phyloP scores from a whole-genome alignment of 92 coral and sea anemone genomes.

The Desmophyllum pertusum region DNA sequence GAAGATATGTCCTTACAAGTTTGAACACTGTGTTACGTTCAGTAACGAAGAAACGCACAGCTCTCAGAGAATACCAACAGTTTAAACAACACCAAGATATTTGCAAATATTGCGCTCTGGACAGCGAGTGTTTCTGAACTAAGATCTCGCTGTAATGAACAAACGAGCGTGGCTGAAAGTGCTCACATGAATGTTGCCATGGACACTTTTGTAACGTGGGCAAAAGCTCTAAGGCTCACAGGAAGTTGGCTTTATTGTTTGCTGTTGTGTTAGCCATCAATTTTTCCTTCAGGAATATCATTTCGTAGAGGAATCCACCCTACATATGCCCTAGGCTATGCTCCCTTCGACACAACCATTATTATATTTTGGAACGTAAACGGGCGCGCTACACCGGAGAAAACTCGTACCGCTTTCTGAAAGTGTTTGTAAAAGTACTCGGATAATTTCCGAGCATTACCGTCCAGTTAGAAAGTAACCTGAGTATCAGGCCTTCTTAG shows the following conservation, averaged over 20 bases:
- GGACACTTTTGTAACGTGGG: constrained; percentile 25
- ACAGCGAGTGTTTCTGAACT: neutral
- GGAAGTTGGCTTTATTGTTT: neutral
- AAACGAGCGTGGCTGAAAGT: neutral
- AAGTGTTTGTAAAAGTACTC: too few species aligned
- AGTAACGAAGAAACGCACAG: constrained; percentile 4
- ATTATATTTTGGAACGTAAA: too few species aligned
- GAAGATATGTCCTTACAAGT: constrained; percentile 17
- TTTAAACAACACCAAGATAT: neutral
- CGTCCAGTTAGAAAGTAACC: too few species aligned
- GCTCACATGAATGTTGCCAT: constrained; percentile 29
- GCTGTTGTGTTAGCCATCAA: neutral
- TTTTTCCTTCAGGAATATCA: too few species aligned
- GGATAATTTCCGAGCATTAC: too few species aligned
- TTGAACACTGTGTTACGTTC: constrained; percentile 18
- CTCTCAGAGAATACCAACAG: neutral
- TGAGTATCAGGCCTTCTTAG: too few species aligned
- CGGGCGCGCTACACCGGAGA: too few species aligned
- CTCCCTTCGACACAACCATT: too few species aligned
- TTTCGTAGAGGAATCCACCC: too few species aligned
- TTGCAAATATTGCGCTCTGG: constrained; percentile 19
- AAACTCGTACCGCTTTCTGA: too few species aligned
- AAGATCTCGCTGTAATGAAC: neutral
- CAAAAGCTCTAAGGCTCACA: neutral
- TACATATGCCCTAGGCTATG: too few species aligned